phyloP scores from a whole-genome alignment of 2,888 invertebrate genomes.

The Hyppa rectilinea region DNA sequence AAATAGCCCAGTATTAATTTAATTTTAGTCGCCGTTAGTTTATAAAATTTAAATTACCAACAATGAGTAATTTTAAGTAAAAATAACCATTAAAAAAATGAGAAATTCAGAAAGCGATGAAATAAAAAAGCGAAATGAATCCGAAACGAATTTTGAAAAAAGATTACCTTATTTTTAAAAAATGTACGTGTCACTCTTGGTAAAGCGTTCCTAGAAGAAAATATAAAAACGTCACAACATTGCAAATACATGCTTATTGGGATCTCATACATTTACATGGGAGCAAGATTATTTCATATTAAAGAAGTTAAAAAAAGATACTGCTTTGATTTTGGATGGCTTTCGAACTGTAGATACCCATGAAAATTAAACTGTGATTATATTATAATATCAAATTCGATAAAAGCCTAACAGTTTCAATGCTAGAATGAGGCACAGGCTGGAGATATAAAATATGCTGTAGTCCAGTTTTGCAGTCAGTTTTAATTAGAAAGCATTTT shows the following conservation, averaged over 20 bases:
- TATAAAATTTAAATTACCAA: constrained; percentile 14
- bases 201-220: constrained; percentile 93
- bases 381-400: background rate
- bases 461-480: background rate
- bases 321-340: background rate
- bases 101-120: constrained; percentile 63
- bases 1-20: constrained; percentile 23
- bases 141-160: constrained; percentile 72
- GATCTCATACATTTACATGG: constrained; percentile 56
- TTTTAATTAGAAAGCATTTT: constrained; percentile 24
- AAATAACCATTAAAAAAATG: constrained; percentile 14
- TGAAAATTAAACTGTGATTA: background rate
- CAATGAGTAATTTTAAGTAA: background rate
- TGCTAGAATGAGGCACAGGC: background rate
- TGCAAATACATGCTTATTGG: constrained; percentile 78
- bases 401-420: background rate
- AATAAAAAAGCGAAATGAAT: constrained; percentile 62
- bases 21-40: constrained; percentile 41
- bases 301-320: too few relatives aligned
- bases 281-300: background rate
- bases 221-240: constrained; percentile 90
- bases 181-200: constrained; percentile 97
- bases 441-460: too few relatives aligned
- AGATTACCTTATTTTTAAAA: constrained; percentile 92
- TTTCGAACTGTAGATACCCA: background rate